phyloP scores from a whole-genome alignment of 2,888 invertebrate genomes.

The Acleris cristana region DNA sequence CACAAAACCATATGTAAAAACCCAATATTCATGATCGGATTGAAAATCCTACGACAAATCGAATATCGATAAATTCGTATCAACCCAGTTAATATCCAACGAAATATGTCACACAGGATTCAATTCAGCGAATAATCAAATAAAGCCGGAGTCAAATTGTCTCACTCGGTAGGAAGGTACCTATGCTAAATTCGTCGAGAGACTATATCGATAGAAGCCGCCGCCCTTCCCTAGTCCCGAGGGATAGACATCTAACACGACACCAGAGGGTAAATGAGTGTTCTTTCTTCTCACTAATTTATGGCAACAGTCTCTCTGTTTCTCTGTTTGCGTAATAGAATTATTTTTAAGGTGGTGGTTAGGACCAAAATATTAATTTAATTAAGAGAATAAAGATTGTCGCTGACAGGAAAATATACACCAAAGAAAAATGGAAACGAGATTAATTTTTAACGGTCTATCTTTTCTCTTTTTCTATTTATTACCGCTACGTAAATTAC shows the following conservation, averaged over 20 bases:
- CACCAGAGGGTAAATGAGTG: constrained; percentile 21
- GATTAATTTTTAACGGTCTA: not conserved
- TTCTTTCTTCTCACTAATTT: constrained; percentile 28
- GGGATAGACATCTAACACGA: constrained; percentile 7
- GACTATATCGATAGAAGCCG: constrained; percentile 1
- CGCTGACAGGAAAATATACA: not conserved
- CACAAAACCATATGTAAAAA: too few species aligned
- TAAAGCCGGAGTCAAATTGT: not conserved
- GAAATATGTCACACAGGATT: too few species aligned
- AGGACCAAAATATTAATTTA: constrained; percentile 16
- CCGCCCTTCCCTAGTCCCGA: not conserved
- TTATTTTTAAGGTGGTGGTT: constrained; percentile 23
- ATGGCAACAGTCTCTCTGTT: constrained; percentile 19
- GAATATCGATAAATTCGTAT: too few species aligned
- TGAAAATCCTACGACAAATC: too few species aligned
- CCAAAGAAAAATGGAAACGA: not conserved
- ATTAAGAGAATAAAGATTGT: constrained; percentile 6
- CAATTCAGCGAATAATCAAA: too few species aligned
- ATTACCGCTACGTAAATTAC: too few species aligned
- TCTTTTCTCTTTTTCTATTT: too few species aligned
- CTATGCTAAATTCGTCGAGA: not conserved
- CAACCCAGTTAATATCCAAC: too few species aligned
- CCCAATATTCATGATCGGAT: too few species aligned
- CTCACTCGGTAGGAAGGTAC: not conserved
- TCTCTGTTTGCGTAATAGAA: constrained; percentile 25